Percentiles rank a stretch among this genome's conserved stretches.
These are phyloP conservation scores for Stramonita haemastoma DNA, from an alignment of 2,888 invertebrate species.

Conservation along the genomic window DNA sequence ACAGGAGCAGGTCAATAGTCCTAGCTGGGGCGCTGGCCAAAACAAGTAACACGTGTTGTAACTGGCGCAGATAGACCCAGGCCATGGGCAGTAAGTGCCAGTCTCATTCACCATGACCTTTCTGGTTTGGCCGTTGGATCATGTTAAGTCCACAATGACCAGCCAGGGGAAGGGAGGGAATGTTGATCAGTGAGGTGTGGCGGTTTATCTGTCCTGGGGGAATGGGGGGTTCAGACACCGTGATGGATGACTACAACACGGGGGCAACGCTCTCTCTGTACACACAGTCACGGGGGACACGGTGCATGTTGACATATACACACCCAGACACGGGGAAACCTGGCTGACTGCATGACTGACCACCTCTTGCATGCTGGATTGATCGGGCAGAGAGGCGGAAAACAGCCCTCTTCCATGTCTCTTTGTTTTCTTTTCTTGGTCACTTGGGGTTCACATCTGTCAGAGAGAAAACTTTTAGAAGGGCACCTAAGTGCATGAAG, in stretches of 20 bases:
- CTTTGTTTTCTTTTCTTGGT: background rate
- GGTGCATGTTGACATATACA: slow-evolving; percentile 2
- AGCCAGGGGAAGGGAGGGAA: no score
- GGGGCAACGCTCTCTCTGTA: background rate
- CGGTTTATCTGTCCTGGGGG: background rate
- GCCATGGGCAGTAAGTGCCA: no score
- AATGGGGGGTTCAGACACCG: background rate
- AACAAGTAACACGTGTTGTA: no score
- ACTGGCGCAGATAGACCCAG: no score
- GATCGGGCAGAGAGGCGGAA: background rate
- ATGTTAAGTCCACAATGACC: no score
- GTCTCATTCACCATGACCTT: no score
- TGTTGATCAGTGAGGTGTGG: slow-evolving; percentile 1
- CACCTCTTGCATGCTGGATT: background rate
- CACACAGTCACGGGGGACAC: background rate
- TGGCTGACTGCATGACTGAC: slow-evolving; percentile 5
- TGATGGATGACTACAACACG: background rate
- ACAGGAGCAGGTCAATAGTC: no score
- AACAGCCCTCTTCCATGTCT: background rate
- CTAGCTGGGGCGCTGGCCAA: no score
- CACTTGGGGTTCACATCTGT: background rate
- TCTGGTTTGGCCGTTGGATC: no score
- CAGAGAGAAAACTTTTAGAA: no score
- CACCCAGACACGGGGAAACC: background rate
- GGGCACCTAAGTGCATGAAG: background rate